Base-by-base conservation (phyloP, 2,797 vertebrate species). In the Melopsittacus undulatus region DNA sequence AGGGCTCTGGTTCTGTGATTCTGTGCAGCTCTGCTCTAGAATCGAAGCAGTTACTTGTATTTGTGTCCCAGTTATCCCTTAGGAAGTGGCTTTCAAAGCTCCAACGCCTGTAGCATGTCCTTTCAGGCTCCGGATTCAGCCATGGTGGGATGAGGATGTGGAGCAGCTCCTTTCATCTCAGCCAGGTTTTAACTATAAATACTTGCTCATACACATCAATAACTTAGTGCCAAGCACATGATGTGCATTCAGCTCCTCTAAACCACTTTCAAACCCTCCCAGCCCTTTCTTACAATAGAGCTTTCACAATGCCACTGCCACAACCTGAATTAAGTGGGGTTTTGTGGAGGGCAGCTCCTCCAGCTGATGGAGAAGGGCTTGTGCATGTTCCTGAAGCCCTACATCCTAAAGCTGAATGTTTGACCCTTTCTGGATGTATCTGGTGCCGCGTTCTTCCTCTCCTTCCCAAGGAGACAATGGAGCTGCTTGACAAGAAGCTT, bases 31-130 rank as follows among this genome's bases (percentile, higher is more conserved):
- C 1, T 51, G 54, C 74, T 62, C 34, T 30, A 10, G 49, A 15
- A 11, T 3, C 22, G 1, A 40, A 70, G 84, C 74, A 13, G 14
- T 24, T 54, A 43, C 73, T 70, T 2, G 3, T 63, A 9, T 77
- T 68, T 70, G 76, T 68, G 76, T 92, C 90, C 82, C 82, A 76
- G 22, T 81, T 92, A 13, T 48, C 68, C 80, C 40, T 8, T 24
- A 29, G 72, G 30, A 48, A 75, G 42, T 2, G 23, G 11, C 62
- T 85, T 66, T 81, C 70, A 75, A 48, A 92, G 70, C 62, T 75
- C 57, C 82, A 26, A 2, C 3, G 3, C 51, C 18, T 29, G 1
- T 29, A 34, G 54, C 1, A 0, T 1, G 13, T 52, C 67, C 72
- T 73, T 24, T 13, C 75, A 75, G 95, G 76, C 78, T 30, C 0